A percentile compares a stretch with the other conserved stretches of the same genome.
phyloP scores from a whole-genome alignment of 2,888 invertebrate species.

The Clanis bilineata region DNA sequence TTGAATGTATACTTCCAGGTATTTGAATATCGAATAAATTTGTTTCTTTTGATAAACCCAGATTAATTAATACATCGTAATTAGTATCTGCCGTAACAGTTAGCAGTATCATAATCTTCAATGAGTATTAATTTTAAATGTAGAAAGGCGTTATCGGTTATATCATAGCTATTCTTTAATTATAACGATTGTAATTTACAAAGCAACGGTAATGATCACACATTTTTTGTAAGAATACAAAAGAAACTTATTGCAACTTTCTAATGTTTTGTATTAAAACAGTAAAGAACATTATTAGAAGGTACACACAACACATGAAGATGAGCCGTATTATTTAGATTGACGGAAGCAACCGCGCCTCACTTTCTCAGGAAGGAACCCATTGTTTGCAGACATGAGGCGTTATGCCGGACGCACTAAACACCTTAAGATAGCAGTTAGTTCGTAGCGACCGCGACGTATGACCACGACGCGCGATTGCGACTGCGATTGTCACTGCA shows the following conservation, averaged over 20 bases:
- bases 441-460: too few species aligned
- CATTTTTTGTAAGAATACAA: not conserved
- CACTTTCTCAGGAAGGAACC: conserved; percentile 53
- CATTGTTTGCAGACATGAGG: conserved; percentile 57
- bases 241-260: not conserved
- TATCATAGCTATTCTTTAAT: not conserved
- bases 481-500: too few species aligned
- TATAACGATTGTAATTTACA: not conserved
- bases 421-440: conserved; percentile 25
- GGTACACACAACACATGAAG: not conserved
- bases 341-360: conserved; percentile 46
- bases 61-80: too few species aligned
- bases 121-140: not conserved
- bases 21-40: too few species aligned
- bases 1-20: too few species aligned
- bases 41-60: too few species aligned
- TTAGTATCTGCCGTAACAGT: not conserved
- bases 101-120: not conserved
- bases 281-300: not conserved
- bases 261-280: not conserved
- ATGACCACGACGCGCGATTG: too few species aligned
- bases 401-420: conserved; percentile 33
- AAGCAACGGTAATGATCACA: not conserved
- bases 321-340: conserved; percentile 51
- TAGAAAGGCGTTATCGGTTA: not conserved